Base-by-base conservation (phyloP, 2,888 invertebrate genomes). In the Rotaria sp. region DNA sequence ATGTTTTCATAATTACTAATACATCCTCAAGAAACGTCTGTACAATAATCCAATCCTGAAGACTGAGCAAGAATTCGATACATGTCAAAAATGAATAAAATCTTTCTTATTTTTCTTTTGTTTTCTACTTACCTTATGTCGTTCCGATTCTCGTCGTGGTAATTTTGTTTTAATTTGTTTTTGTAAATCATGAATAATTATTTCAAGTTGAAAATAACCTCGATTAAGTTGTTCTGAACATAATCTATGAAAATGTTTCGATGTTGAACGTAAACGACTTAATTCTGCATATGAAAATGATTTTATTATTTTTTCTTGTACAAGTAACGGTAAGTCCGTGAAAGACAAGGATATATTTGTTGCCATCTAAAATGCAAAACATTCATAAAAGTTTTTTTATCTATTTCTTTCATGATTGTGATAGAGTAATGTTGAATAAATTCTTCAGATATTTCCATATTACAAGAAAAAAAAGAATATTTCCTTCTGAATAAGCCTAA, bases 91-190 rank as follows among this genome's bases (percentile, higher is more conserved):
- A 15, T 50, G 18, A 18, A 18, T 50, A 50, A 15, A 50, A 50
- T 18, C 1, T 50, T 50, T 18, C 18, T 45, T 45, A 11, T 11
- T 45, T 8, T 11, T 45, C 7, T 45, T 45, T 50, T 50, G 50
- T 13, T 4, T 18, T 50, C 15, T 18, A 15, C 24, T 52, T 52
- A 67, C 67, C 10, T 94, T 94, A 88, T 95, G 93, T 89, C 96
- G 92, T 90, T 96, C 96, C 0, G 96, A 96, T 91, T 96, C 96
- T 86, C 96, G 92, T 35, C 96, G 93, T 0, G 96, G 96, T 86
- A 96, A 91, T 90, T 95, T 93, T 1, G 94, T 92, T 90, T 96
- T 96, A 0, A 96, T 94, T 86, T 93, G 93, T 90, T 94, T 95
- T 87, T 95, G 93, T 85, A 94, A 94, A 85, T 93, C 92, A 0